Conservation (phyloP, 1,140 invertebrate species). For the Drosophila insularis region DNA sequence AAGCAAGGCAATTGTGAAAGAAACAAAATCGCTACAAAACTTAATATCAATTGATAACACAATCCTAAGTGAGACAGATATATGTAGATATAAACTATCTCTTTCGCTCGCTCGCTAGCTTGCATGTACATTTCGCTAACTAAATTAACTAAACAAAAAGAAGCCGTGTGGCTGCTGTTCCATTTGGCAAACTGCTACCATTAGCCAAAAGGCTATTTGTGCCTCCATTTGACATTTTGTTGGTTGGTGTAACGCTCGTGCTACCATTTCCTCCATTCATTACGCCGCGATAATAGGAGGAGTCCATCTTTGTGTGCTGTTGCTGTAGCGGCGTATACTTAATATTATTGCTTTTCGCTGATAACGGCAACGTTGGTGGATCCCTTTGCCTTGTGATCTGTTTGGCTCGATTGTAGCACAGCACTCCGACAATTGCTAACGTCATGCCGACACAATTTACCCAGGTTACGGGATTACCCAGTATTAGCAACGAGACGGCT, state of each 20-base stretch:
- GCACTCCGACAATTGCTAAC: slow-evolving; percentile 93
- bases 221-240: slow-evolving; percentile 55
- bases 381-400: slow-evolving; percentile 60
- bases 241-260: neutral
- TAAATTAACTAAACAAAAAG: slow-evolving; percentile 74
- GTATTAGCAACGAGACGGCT: slow-evolving; percentile 91
- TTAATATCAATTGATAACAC: slow-evolving; percentile 6
- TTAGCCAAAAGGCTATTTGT: slow-evolving; percentile 72
- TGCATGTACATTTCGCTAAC: slow-evolving; percentile 44
- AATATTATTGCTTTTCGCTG: slow-evolving; percentile 50
- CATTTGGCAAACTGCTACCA: slow-evolving; percentile 69
- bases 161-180: slow-evolving; percentile 64
- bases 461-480: slow-evolving; percentile 95
- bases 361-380: slow-evolving; percentile 47
- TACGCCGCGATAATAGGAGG: slow-evolving; percentile 65
- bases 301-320: slow-evolving; percentile 33
- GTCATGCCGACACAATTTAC: slow-evolving; percentile 96
- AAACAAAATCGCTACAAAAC: neutral
- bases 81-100: neutral
- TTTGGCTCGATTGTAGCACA: slow-evolving; percentile 90
- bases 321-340: slow-evolving; percentile 69
- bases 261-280: slow-evolving; percentile 38
- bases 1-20: neutral
- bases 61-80: neutral
- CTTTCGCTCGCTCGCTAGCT: neutral